These are phyloP conservation scores for Centroberyx gerrardi DNA, from an alignment of 2,797 vertebrate species.

Conservation along the genomic window DNA sequence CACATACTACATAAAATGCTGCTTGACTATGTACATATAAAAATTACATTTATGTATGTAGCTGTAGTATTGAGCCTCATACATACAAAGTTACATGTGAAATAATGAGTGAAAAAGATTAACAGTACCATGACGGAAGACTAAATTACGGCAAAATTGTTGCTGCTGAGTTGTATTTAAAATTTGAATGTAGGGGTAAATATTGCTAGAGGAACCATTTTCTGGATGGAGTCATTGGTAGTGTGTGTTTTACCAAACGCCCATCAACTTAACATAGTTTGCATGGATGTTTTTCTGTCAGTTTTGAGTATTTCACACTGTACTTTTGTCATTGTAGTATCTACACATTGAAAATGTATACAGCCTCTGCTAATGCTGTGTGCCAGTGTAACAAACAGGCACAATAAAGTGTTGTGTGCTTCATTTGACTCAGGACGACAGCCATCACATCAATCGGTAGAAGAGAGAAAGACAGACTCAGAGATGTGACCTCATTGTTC, in stretches of 20 bases:
- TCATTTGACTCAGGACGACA: conserved; percentile 31
- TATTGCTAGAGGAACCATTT: conserved; percentile 64
- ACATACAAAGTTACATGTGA: conserved; percentile 22
- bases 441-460: conserved; percentile 16
- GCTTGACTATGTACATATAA: conserved; percentile 64
- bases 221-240: background rate
- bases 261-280: background rate
- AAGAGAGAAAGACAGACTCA: background rate
- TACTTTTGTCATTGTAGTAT: conserved; percentile 6
- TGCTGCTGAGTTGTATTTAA: conserved; percentile 45
- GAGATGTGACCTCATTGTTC: background rate
- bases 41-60: conserved; percentile 33
- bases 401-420: conserved; percentile 57
- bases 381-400: conserved; percentile 19
- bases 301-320: conserved; percentile 1
- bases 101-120: background rate
- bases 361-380: conserved; percentile 26
- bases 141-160: conserved; percentile 63
- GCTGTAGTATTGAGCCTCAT: conserved; percentile 34
- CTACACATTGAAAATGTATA: conserved; percentile 20
- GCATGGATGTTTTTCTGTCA: background rate
- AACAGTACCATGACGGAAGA: conserved; percentile 71
- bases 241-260: conserved; percentile 13
- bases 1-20: conserved; percentile 49
- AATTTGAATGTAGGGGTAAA: conserved; percentile 20